Percentiles rank a stretch among this genome's conserved stretches.
Evolutionary conservation across 2,113 vertebrate species (phyloP).

Genomic region (Clarias magur): DNA sequence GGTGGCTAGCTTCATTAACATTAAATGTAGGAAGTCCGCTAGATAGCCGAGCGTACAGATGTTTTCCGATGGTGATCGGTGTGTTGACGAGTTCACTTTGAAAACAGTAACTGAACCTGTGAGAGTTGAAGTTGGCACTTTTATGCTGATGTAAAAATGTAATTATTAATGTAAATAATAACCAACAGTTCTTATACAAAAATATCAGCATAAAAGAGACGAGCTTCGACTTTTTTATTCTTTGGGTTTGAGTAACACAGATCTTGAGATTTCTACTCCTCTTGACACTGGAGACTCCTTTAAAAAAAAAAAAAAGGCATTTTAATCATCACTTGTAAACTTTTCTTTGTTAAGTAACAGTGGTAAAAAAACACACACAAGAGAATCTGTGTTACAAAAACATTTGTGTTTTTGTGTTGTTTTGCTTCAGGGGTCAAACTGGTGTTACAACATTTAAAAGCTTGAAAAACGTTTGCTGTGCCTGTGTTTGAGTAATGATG

Average conservation of each 20-base stretch:
- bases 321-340: not conserved
- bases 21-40: not conserved
- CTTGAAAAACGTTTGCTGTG: not conserved
- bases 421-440: not conserved
- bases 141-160: not conserved
- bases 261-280: not conserved
- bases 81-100: not conserved
- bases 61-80: not conserved
- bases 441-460: not conserved
- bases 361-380: not conserved
- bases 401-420: not conserved
- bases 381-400: constrained; percentile 5
- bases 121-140: not conserved
- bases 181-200: not conserved
- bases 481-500: not conserved
- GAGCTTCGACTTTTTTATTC: not conserved
- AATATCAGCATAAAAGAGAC: not conserved
- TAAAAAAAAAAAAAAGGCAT: too few species aligned
- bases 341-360: too few species aligned
- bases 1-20: not conserved
- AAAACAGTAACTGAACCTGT: not conserved
- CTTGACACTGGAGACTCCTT: not conserved
- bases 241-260: not conserved
- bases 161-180: not conserved
- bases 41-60: not conserved